These are phyloP conservation scores for Metellina segmentata DNA, from an alignment of 2,888 invertebrate species.

Conservation along the genomic window DNA sequence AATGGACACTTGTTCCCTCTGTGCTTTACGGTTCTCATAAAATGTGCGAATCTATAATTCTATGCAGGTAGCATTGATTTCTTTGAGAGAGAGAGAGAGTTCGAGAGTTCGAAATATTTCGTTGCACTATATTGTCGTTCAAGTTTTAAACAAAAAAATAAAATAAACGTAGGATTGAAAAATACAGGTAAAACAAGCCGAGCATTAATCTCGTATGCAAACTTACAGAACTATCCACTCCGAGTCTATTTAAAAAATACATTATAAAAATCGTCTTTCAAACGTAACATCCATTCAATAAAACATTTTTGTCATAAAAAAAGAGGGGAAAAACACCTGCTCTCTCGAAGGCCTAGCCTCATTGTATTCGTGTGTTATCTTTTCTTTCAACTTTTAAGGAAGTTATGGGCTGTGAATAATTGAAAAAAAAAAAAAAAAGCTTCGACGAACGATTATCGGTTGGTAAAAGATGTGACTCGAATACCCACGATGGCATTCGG, in stretches of 20 bases:
- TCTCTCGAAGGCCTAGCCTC: background rate
- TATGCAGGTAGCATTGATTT: too few relatives aligned
- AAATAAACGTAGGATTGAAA: too few relatives aligned
- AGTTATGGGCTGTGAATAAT: slow-evolving; percentile 69
- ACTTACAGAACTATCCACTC: slow-evolving; percentile 27
- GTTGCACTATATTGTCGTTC: too few relatives aligned
- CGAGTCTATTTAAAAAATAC: background rate
- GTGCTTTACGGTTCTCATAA: too few relatives aligned
- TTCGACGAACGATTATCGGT: slow-evolving; percentile 66
- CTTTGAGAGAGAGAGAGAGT: too few relatives aligned
- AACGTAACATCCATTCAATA: slow-evolving; percentile 3
- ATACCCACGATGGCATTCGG: slow-evolving; percentile 25
- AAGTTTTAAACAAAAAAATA: too few relatives aligned
- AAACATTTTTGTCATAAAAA: background rate
- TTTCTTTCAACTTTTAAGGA: slow-evolving; percentile 69
- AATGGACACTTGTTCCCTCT: too few relatives aligned
- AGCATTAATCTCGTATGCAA: slow-evolving; percentile 36
- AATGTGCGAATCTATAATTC: too few relatives aligned
- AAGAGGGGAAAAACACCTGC: background rate
- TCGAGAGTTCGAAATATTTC: too few relatives aligned
- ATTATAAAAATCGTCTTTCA: background rate
- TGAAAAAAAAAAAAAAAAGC: slow-evolving; percentile 30
- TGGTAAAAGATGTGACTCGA: slow-evolving; percentile 68
- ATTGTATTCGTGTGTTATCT: slow-evolving; percentile 44
- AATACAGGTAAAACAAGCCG: background rate